Base-by-base conservation (phyloP, 2,797 vertebrate genomes). In the Thalassophryne amazonica region DNA sequence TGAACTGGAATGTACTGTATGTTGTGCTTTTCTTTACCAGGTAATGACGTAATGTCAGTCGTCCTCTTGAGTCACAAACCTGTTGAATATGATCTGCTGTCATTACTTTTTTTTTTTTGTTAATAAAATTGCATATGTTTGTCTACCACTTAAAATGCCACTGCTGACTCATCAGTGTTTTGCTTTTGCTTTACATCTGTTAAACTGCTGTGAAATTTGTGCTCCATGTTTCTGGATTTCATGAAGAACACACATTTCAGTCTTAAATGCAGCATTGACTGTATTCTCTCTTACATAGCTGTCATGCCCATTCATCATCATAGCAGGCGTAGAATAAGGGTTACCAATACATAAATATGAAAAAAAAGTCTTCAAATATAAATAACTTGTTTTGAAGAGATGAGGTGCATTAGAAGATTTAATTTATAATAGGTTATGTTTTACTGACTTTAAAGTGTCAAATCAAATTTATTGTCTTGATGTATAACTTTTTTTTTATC, bases 261-360 rank as follows among this genome's bases (percentile, higher is more conserved):
- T 62, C 55, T 31, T 48, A 59, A 49, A 42, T 69, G n/a, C 80
- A 80, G 51, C 58, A 50, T 76, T 66, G 7, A 47, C 45, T 29
- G 29, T 28, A 33, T 37, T 64, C 61, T 60, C 69, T 67, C 73
- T 69, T 33, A 34, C 31, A 40, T 58, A 57, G 40, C 50, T 55
- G 60, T 76, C 23, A 51, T 21, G 53, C 18, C 12, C 13, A 21
- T 46, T 15, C 59, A 24, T 17, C 18, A 4, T n/a, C n/a, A n/a
- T n/a, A n/a, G n/a, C n/a, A n/a, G n/a, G n/a, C n/a, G n/a, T n/a
- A n/a, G n/a, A n/a, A n/a, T n/a, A n/a, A n/a, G n/a, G n/a, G n/a
- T n/a, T n/a, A n/a, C n/a, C n/a, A n/a, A n/a, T n/a, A n/a, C n/a
- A n/a, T n/a, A n/a, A n/a, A n/a, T n/a, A n/a, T n/a, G n/a, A n/a